Base-by-base conservation (phyloP, 2,888 invertebrate genomes). In the Ormia ochracea region DNA sequence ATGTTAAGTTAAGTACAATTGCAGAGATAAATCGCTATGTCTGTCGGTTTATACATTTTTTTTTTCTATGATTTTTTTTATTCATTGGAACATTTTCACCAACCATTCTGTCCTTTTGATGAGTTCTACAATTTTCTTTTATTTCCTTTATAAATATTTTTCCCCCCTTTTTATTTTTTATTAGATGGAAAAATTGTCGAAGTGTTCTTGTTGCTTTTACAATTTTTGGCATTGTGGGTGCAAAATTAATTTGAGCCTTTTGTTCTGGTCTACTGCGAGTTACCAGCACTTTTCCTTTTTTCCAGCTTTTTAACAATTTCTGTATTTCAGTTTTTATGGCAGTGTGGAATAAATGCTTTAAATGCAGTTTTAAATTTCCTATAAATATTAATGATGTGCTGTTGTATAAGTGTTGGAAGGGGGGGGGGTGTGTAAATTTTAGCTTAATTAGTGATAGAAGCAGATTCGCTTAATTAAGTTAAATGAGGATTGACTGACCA, bases 231-330 rank as follows among this genome's bases (percentile, higher is more conserved):
- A 58, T 23, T 81, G 65, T 80, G 82, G 80, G 80, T 82, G 81
- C 75, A 78, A 82, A 82, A 82, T 81, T 82, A 81, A 82, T 81
- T 82, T 81, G 78, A 72, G 75, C 81, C 82, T 79, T 82, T 82
- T 82, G 81, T 82, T 82, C 65, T 81, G 76, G 80, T 80, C 80
- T 80, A 31, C 21, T 80, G 76, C 76, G 56, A 68, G n/a, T 58
- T 65, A 65, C 28, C 38, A 38, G 21, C 14, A 65, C 26, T 73
- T 54, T 65, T 28, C 31, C 31, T 56, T 38, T 48, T 33, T 45
- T 21, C 36, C 41, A 31, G 3, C 23, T 65, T 33, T 61, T 45
- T 28, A 38, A 45, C 28, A 52, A 36, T 23, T 70, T 61, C n/a
- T 56, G 17, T 54, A n/a, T 45, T 45, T 45, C 14, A 69, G 36